A percentile compares a stretch with the other conserved stretches of the same genome.
Evolutionary conservation across 2,797 vertebrate species (phyloP).

Genomic region (Characodon lateralis): DNA sequence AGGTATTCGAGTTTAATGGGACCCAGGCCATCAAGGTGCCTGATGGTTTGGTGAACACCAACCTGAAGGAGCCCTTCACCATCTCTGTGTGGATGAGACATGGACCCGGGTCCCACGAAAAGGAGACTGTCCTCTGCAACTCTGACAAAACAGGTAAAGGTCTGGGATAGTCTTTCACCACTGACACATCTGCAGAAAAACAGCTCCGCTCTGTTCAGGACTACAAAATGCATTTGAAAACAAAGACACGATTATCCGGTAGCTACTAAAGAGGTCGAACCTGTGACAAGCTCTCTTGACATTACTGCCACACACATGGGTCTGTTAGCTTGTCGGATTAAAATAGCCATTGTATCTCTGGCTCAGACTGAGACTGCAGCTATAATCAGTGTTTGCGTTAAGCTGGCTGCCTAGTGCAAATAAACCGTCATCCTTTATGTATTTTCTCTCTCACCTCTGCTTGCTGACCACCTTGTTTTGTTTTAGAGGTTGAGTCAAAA

Average conservation of each 20-base stretch:
- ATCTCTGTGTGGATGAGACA: slow-evolving; percentile 98
- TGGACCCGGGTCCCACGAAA: slow-evolving; percentile 89
- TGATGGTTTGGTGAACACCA: slow-evolving; percentile 85
- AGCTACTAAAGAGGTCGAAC: background rate
- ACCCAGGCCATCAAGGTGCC: slow-evolving; percentile 94
- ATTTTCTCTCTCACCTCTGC: slow-evolving; percentile 15
- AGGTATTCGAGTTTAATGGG: slow-evolving; percentile 98
- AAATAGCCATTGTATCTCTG: background rate
- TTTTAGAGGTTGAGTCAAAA: slow-evolving; percentile 34
- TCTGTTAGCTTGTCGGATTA: slow-evolving; percentile 29
- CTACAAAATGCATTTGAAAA: slow-evolving; percentile 1
- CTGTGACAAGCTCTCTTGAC: background rate
- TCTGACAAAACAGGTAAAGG: slow-evolving; percentile 92
- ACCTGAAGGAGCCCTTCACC: slow-evolving; percentile 90
- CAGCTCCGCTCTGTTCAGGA: background rate
- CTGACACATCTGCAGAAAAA: background rate
- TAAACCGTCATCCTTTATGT: slow-evolving; percentile 11
- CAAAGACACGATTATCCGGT: background rate
- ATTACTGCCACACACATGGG: slow-evolving; percentile 21
- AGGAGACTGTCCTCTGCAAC: slow-evolving; percentile 95
- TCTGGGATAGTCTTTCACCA: background rate
- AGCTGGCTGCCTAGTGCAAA: slow-evolving; percentile 11
- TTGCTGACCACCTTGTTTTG: slow-evolving; percentile 34
- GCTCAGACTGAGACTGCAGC: background rate
- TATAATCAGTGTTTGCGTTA: slow-evolving; percentile 20